Conservation (phyloP, 1,140 invertebrate genomes). For the Nomia melanderi region DNA sequence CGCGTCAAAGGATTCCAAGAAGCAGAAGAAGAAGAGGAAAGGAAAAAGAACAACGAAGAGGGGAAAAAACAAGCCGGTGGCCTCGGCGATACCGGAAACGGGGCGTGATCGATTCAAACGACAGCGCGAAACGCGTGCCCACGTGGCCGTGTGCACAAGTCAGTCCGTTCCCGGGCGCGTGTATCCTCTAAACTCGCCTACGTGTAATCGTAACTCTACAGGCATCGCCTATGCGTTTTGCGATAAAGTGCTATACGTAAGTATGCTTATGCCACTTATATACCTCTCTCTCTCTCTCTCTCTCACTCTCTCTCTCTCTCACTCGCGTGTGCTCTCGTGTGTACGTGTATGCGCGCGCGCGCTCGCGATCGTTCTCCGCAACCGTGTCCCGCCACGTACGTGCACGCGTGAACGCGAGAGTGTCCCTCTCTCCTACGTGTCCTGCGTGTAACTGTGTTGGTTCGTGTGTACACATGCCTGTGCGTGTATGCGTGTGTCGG, state of each 20-base stretch:
- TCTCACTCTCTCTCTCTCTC: no score
- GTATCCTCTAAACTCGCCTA: conserved; percentile 42
- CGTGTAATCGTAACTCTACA: conserved; percentile 58
- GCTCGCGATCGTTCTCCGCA: not conserved
- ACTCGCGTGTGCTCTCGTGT: not conserved
- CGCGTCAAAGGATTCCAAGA: no score
- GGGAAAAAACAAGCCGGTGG: no score
- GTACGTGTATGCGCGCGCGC: not conserved
- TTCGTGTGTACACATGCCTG: no score
- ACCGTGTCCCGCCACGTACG: not conserved
- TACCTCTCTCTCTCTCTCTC: not conserved
- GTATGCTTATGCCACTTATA: conserved; percentile 60
- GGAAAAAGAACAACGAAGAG: no score
- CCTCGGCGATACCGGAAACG: not conserved
- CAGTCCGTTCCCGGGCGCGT: not conserved
- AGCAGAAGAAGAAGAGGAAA: no score
- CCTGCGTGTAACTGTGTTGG: not conserved
- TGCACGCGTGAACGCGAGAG: not conserved
- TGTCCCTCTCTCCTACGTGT: not conserved
- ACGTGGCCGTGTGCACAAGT: not conserved
- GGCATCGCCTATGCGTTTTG: conserved; percentile 51
- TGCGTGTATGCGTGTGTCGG: conserved; percentile 5
- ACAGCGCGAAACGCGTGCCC: not conserved
- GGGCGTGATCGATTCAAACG: not conserved
- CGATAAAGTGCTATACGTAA: conserved; percentile 68